A percentile compares a stretch with the other conserved stretches of the same genome.
Evolutionary conservation across 2,888 invertebrate species (phyloP).

Genomic region (Xylota segnis): DNA sequence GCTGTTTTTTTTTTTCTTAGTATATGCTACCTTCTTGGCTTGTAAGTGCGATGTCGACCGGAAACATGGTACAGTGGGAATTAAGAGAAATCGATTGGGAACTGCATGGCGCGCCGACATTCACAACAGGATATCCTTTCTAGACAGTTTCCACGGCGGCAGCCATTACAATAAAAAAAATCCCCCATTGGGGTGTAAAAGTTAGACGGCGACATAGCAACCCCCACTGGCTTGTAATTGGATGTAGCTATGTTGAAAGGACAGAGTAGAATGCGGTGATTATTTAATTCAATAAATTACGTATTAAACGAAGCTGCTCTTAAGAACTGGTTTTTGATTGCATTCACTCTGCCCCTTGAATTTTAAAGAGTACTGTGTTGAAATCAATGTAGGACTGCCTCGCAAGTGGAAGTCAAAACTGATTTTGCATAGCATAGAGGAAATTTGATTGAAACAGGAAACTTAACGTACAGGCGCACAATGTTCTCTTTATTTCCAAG

Average conservation of each 20-base stretch:
- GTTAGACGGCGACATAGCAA: constrained; percentile 25
- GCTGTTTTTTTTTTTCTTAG: constrained; percentile 39
- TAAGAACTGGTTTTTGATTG: background rate
- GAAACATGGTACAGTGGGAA: constrained; percentile 23
- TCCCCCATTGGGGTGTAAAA: constrained; percentile 22
- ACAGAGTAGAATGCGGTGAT: background rate
- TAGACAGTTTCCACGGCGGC: constrained; percentile 21
- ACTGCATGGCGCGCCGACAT: background rate
- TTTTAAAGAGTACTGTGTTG: no score
- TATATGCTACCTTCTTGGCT: constrained; percentile 32
- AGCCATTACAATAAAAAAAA: constrained; percentile 13
- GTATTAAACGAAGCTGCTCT: background rate
- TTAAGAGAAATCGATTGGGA: constrained; percentile 22
- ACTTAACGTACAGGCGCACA: no score
- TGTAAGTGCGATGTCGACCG: constrained; percentile 51
- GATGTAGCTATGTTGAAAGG: background rate
- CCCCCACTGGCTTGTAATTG: constrained; percentile 37
- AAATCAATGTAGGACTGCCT: no score
- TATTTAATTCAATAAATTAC: constrained; percentile 29
- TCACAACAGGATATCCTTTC: constrained; percentile 60
- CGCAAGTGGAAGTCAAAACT: no score
- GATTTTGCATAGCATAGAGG: no score
- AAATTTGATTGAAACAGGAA: no score
- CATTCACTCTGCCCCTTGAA: no score
- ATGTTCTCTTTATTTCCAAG: no score